These are phyloP conservation scores for Sebastes variabilis DNA, from an alignment of 2,797 vertebrate genomes.

Conservation along the genomic window DNA sequence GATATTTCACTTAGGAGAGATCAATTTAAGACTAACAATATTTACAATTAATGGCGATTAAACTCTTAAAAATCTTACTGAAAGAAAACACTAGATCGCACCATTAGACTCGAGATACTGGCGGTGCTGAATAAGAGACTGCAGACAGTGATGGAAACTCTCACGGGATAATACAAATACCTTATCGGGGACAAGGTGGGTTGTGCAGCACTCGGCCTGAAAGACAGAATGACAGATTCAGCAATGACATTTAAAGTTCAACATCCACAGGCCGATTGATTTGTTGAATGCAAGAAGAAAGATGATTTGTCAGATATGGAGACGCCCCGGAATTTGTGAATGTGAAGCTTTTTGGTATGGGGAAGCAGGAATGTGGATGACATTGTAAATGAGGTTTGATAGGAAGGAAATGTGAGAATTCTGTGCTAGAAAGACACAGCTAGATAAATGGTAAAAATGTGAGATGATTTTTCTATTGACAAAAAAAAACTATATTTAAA, in stretches of 20 bases:
- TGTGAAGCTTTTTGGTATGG: neutral
- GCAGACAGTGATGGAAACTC: slow-evolving; percentile 12
- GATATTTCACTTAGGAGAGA: neutral
- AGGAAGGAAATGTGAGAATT: no score
- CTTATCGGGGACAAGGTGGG: slow-evolving; percentile 31
- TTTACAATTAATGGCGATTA: neutral
- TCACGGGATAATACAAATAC: slow-evolving; percentile 17
- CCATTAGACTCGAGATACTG: neutral
- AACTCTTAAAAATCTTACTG: neutral
- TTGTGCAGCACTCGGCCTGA: slow-evolving; percentile 16
- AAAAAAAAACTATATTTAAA: neutral
- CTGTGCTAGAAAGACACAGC: no score
- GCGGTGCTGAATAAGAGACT: neutral
- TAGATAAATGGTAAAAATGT: no score
- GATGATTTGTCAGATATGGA: slow-evolving; percentile 36
- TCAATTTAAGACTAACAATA: neutral
- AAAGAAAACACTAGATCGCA: neutral
- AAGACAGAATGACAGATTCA: slow-evolving; percentile 53
- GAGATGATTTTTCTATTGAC: no score
- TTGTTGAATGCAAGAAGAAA: slow-evolving; percentile 28
- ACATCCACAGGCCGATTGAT: slow-evolving; percentile 23
- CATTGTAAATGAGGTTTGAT: neutral
- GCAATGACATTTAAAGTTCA: slow-evolving; percentile 71
- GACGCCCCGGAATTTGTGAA: slow-evolving; percentile 22
- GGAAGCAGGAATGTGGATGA: neutral